These are phyloP conservation scores for Parnassius apollo DNA, from an alignment of 2,888 invertebrate genomes.

Conservation along the genomic window DNA sequence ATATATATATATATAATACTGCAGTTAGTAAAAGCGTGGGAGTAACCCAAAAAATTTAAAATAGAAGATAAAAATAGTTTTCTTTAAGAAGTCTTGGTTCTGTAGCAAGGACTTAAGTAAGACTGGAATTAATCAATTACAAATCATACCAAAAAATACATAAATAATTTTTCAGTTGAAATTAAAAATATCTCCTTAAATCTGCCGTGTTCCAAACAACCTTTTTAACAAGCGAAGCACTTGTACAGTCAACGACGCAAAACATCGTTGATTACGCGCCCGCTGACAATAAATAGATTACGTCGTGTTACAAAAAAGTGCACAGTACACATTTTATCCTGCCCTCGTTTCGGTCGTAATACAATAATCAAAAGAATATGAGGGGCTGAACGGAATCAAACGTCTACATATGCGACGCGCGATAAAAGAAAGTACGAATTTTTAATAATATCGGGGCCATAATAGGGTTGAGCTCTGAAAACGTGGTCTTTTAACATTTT, in stretches of 20 bases:
- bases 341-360: constrained; percentile 65
- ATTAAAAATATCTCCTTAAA: background rate
- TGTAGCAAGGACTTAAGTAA: too few relatives aligned
- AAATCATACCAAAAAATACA: background rate
- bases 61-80: too few relatives aligned
- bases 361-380: constrained; percentile 79
- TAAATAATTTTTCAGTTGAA: background rate
- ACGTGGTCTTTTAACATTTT: too few relatives aligned
- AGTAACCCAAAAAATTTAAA: too few relatives aligned
- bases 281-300: constrained; percentile 77
- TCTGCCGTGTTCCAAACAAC: constrained; percentile 48
- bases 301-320: constrained; percentile 68
- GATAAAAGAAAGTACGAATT: constrained; percentile 68
- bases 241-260: constrained; percentile 64
- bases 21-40: too few relatives aligned
- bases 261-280: constrained; percentile 71
- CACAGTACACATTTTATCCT: constrained; percentile 61
- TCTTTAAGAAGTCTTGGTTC: too few relatives aligned
- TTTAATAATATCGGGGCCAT: constrained; percentile 50
- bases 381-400: constrained; percentile 67
- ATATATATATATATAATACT: too few relatives aligned
- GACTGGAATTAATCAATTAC: too few relatives aligned
- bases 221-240: constrained; percentile 60
- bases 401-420: constrained; percentile 68
- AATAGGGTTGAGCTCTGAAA: constrained; percentile 45